These are phyloP conservation scores for Helicoverpa assulta DNA, from an alignment of 2,888 invertebrate species.

Conservation along the genomic window DNA sequence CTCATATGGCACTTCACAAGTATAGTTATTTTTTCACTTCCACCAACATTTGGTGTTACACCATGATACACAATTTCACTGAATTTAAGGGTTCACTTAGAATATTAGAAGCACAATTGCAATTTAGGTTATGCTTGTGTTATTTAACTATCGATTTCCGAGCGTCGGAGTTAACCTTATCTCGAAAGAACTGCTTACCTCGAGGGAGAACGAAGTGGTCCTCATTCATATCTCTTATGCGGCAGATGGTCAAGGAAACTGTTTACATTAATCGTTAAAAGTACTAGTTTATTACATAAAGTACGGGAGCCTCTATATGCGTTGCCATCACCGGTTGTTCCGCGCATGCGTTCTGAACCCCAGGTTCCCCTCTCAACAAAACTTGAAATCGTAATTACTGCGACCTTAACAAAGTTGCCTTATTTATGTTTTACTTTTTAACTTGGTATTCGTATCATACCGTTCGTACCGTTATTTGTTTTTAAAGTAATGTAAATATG, in stretches of 20 bases:
- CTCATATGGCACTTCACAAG: slow-evolving; percentile 44
- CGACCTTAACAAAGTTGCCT: slow-evolving; percentile 57
- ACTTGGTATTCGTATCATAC: slow-evolving; percentile 3
- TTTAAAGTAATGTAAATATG: not conserved
- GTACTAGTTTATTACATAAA: slow-evolving; percentile 58
- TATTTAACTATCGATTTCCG: slow-evolving; percentile 86
- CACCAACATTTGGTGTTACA: slow-evolving; percentile 11
- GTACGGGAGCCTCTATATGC: slow-evolving; percentile 55
- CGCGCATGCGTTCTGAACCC: slow-evolving; percentile 74
- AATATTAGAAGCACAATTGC: slow-evolving; percentile 25
- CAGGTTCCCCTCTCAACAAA: slow-evolving; percentile 64
- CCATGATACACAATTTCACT: slow-evolving; percentile 4
- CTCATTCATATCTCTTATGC: slow-evolving; percentile 95
- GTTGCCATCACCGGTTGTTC: slow-evolving; percentile 62
- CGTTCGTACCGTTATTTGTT: not conserved
- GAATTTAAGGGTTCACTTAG: not conserved
- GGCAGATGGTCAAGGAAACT: slow-evolving; percentile 81
- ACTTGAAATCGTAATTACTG: slow-evolving; percentile 66
- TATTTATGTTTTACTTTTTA: slow-evolving; percentile 2
- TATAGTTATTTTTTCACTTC: not conserved
- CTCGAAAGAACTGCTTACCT: slow-evolving; percentile 90
- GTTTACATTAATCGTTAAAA: slow-evolving; percentile 64
- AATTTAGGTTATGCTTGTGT: slow-evolving; percentile 83
- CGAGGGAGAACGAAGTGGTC: slow-evolving; percentile 95
- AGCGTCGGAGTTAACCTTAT: slow-evolving; percentile 64